A percentile compares a stretch with the other conserved stretches of the same genome.
These are phyloP conservation scores for Synanthedon andrenaeformis DNA, from an alignment of 2,888 invertebrate species.

Conservation along the genomic window DNA sequence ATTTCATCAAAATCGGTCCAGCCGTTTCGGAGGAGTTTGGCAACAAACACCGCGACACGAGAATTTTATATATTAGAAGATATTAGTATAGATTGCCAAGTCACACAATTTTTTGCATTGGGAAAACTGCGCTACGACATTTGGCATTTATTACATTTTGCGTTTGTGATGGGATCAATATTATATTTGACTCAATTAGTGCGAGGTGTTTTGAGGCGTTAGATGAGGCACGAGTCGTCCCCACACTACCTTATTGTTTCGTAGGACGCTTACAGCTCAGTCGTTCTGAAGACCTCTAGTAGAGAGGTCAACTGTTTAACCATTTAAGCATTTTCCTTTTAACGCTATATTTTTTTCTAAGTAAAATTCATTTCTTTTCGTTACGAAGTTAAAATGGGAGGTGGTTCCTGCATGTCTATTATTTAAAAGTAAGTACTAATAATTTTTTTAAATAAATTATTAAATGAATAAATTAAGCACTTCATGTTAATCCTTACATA, in stretches of 20 bases:
- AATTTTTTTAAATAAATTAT: slow-evolving; percentile 1
- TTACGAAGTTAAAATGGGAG: slow-evolving; percentile 15
- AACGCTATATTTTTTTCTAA: not conserved
- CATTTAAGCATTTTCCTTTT: not conserved
- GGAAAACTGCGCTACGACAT: too few species aligned
- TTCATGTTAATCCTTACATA: slow-evolving; percentile 5
- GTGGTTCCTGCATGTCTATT: slow-evolving; percentile 2
- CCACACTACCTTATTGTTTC: not conserved
- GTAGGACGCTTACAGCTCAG: slow-evolving; percentile 10
- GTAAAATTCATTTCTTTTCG: not conserved
- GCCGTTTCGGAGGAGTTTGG: too few species aligned
- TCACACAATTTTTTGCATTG: too few species aligned
- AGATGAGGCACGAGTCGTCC: not conserved
- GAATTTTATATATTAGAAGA: too few species aligned
- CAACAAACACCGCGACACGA: too few species aligned
- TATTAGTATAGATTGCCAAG: too few species aligned
- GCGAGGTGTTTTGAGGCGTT: not conserved
- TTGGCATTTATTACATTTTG: too few species aligned
- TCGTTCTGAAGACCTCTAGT: slow-evolving; percentile 23
- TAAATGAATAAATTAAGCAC: slow-evolving; percentile 2
- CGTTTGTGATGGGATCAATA: too few species aligned
- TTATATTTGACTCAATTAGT: too few species aligned
- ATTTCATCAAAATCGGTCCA: too few species aligned
- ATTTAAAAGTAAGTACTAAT: slow-evolving; percentile 24
- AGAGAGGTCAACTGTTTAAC: not conserved